Evolutionary conservation across 2,888 invertebrate species (phyloP).

Genomic region (Tupiocoris notatus): DNA sequence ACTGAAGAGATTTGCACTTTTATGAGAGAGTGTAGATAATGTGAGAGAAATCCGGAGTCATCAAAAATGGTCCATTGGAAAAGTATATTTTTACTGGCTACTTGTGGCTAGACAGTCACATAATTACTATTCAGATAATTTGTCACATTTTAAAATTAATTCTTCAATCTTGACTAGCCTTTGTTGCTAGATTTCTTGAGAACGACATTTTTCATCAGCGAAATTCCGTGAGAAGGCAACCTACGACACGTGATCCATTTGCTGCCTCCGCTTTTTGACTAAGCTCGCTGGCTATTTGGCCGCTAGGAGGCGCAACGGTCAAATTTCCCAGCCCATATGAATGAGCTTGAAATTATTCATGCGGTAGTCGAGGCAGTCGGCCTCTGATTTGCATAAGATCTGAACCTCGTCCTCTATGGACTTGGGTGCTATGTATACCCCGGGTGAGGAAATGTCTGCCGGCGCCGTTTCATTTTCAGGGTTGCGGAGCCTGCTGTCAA

Average conservation of each 20-base stretch:
- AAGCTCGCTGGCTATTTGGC: not conserved
- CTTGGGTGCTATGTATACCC: not conserved
- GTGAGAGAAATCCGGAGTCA: no score
- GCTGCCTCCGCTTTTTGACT: no score
- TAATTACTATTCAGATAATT: no score
- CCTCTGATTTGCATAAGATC: slow-evolving; percentile 16
- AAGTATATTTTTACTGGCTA: no score
- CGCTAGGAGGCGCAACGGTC: slow-evolving; percentile 6
- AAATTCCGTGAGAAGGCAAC: no score
- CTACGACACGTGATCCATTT: no score
- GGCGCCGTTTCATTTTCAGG: not conserved
- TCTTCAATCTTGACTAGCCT: no score
- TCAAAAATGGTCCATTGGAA: no score
- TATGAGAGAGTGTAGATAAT: not conserved
- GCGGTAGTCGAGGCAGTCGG: slow-evolving; percentile 2
- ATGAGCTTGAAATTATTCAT: slow-evolving; percentile 28
- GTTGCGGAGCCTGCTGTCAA: not conserved
- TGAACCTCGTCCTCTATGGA: not conserved
- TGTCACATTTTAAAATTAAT: no score
- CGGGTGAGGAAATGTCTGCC: not conserved
- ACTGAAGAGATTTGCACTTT: not conserved
- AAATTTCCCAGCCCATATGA: slow-evolving; percentile 15
- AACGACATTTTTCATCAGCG: no score
- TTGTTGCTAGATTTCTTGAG: no score
- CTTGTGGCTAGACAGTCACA: no score